Evolutionary conservation across 2,797 vertebrate genomes (phyloP).

Genomic region (Sorex maritimensis): DNA sequence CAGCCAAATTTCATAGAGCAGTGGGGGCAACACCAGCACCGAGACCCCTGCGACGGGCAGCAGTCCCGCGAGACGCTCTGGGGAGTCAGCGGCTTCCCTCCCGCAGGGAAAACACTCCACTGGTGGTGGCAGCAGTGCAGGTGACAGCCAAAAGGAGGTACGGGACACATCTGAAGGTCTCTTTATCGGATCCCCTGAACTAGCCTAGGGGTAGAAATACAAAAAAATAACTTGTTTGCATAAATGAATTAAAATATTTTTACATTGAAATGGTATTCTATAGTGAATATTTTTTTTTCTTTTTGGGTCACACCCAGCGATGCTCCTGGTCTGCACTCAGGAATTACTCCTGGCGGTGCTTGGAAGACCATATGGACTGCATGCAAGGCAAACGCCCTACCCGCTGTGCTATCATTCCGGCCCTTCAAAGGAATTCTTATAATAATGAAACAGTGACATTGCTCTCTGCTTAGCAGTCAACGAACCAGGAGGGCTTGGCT

Average conservation of each 20-base stretch:
- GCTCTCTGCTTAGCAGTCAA: not conserved
- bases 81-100: constrained; percentile 82
- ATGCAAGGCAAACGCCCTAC: too few relatives aligned
- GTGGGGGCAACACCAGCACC: constrained; percentile 60
- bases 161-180: constrained; percentile 66
- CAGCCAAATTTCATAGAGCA: constrained; percentile 80
- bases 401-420: too few relatives aligned
- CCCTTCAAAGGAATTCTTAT: too few relatives aligned
- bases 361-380: too few relatives aligned
- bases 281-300: not conserved
- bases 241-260: constrained; percentile 43
- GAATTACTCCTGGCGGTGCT: too few relatives aligned
- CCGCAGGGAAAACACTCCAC: constrained; percentile 83
- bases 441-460: too few relatives aligned
- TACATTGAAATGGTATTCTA: not conserved
- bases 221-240: constrained; percentile 46
- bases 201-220: constrained; percentile 84
- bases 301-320: too few relatives aligned
- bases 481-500: not conserved
- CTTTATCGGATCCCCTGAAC: constrained; percentile 90
- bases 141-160: constrained; percentile 72
- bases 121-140: constrained; percentile 80
- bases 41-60: constrained; percentile 57
- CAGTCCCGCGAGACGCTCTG: constrained; percentile 68
- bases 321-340: too few relatives aligned